Evolutionary conservation across 2,113 vertebrate species (phyloP).

Genomic region (Calidris pugnax): DNA sequence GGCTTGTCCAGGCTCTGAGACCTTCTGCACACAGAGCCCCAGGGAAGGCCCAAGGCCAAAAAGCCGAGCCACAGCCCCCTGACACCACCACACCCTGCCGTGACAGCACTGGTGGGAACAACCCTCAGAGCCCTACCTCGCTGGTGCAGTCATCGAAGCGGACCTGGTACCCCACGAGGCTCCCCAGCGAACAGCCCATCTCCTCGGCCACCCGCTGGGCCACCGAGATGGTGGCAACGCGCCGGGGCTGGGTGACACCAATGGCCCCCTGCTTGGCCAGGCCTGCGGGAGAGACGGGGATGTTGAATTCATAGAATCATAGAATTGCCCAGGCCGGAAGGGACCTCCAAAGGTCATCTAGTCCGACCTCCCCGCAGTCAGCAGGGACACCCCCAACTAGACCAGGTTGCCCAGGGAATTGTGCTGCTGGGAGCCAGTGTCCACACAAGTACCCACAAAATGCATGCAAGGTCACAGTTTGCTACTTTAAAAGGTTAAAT

Average conservation of each 20-base stretch:
- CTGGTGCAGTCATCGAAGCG: conserved; percentile 93
- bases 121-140: conserved; percentile 76
- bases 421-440: neutral
- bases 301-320: too few relatives aligned
- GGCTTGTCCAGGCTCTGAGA: neutral
- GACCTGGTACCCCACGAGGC: conserved; percentile 92
- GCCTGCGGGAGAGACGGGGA: conserved; percentile 66
- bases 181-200: conserved; percentile 83
- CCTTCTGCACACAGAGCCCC: neutral
- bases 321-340: too few relatives aligned
- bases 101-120: accelerated
- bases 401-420: too few relatives aligned
- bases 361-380: too few relatives aligned
- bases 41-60: too few relatives aligned
- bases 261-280: conserved; percentile 84
- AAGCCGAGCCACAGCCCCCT: accelerated
- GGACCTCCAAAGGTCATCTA: too few relatives aligned
- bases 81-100: neutral
- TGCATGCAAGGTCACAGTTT: accelerated
- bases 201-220: conserved; percentile 93
- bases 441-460: accelerated
- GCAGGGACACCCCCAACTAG: too few relatives aligned
- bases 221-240: conserved; percentile 93
- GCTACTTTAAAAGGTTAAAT: neutral
- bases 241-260: conserved; percentile 90